A percentile compares a stretch with the other conserved stretches of the same genome.
Evolutionary conservation across 2,113 vertebrate species (phyloP).

Genomic region (Rhinogobius similis): DNA sequence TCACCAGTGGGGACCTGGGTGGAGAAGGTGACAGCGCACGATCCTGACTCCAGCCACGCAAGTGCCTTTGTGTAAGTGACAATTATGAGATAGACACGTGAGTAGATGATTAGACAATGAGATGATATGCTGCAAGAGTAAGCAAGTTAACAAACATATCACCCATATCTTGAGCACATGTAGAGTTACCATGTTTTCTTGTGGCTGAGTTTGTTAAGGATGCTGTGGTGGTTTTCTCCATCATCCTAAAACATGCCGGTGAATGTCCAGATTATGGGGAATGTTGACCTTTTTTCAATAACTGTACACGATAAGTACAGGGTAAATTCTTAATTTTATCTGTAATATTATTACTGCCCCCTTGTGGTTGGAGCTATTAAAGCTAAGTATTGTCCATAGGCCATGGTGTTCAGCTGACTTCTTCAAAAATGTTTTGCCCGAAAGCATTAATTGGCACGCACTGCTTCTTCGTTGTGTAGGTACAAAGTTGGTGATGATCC

Average conservation of each 20-base stretch:
- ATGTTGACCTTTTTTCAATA: no score
- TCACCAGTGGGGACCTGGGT: conserved; percentile 33
- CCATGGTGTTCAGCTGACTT: no score
- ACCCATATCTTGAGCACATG: no score
- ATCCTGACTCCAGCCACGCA: conserved; percentile 35
- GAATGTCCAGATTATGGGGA: no score
- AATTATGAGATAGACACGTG: no score
- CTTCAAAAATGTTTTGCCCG: background rate
- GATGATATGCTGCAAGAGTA: background rate
- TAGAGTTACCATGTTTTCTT: no score
- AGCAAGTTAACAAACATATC: background rate
- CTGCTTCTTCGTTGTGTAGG: conserved; percentile 16
- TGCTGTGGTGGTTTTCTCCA: no score
- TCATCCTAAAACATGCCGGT: no score
- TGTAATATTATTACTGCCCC: background rate
- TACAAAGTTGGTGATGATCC: conserved; percentile 58
- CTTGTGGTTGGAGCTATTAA: background rate
- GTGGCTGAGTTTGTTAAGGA: no score
- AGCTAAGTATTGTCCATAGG: background rate
- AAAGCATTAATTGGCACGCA: background rate
- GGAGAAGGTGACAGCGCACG: conserved; percentile 36
- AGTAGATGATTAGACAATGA: background rate
- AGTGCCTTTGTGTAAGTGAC: conserved; percentile 48
- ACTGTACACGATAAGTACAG: no score
- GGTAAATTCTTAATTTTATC: background rate